phyloP scores from a whole-genome alignment of 35 echinoderm and acorn worm species.

The Holothuria glaberrima region DNA sequence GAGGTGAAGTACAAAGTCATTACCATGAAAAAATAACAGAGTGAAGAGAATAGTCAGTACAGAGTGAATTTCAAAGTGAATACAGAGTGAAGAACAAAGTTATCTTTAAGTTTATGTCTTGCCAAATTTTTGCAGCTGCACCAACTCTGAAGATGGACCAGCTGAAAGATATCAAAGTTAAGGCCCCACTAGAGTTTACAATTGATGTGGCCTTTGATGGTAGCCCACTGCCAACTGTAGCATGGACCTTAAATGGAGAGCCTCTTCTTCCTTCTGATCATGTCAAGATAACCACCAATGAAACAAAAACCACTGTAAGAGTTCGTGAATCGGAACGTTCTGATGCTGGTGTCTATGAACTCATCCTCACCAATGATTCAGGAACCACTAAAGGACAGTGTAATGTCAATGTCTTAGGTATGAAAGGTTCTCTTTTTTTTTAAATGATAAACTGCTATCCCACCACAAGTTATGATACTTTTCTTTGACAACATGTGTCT shows the following conservation, averaged over 20 bases:
- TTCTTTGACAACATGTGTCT: no score
- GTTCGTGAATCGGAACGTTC: constrained; percentile 64
- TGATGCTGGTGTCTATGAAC: constrained; percentile 86
- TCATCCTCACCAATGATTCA: constrained; percentile 80
- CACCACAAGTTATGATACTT: no score
- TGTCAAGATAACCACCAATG: constrained; percentile 66
- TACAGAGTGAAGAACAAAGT: no score
- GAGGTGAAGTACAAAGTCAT: no score
- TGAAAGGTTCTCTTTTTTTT: background rate
- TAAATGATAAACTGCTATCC: no score
- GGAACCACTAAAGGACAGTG: constrained; percentile 71
- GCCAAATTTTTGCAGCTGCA: constrained; percentile 63
- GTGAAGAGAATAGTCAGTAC: no score
- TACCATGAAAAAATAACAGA: no score
- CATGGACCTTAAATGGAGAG: constrained; percentile 81
- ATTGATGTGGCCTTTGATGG: constrained; percentile 78
- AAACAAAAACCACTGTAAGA: constrained; percentile 60
- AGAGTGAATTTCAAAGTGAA: no score
- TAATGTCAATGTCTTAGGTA: constrained; percentile 82
- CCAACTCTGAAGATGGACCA: constrained; percentile 71
- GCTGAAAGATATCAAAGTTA: constrained; percentile 78
- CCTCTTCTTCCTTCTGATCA: constrained; percentile 64
- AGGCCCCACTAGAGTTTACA: constrained; percentile 78
- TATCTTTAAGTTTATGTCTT: no score
- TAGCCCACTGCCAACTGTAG: constrained; percentile 77